phyloP scores from a whole-genome alignment of 2,113 vertebrate species.

The Bubo scandiacus region DNA sequence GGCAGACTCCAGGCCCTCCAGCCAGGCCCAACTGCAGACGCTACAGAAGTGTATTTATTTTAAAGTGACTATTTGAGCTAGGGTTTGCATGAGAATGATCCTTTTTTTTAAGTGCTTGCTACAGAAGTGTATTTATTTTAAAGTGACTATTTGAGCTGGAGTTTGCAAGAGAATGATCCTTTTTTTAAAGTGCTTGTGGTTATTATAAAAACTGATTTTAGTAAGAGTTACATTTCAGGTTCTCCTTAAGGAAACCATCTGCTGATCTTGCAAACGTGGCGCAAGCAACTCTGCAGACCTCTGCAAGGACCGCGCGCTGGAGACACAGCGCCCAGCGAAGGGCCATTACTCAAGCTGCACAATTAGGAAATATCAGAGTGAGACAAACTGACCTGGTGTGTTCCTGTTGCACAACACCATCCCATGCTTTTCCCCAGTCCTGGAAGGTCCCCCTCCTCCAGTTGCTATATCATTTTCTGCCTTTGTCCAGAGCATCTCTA shows the following conservation, averaged over 20 bases:
- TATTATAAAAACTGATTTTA: conserved; percentile 39
- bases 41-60: conserved; percentile 39
- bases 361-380: neutral
- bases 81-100: neutral
- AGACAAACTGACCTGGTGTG: neutral
- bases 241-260: conserved; percentile 17
- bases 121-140: conserved; percentile 39
- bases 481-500: neutral
- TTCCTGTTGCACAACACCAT: neutral
- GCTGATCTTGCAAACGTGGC: neutral
- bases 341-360: neutral
- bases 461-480: neutral
- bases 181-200: conserved; percentile 9
- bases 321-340: fast-evolving
- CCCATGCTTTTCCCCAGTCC: neutral
- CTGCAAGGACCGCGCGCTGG: neutral
- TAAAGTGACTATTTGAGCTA: conserved; percentile 9
- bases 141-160: conserved; percentile 7
- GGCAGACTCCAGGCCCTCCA: conserved; percentile 39
- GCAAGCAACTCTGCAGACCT: neutral
- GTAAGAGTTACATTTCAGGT: conserved; percentile 16
- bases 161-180: neutral
- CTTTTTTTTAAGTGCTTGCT: neutral
- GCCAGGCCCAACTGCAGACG: conserved; percentile 5
- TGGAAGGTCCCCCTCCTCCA: neutral